Conservation (phyloP, 2,888 invertebrate genomes). For the Dermolepida albohirtum region DNA sequence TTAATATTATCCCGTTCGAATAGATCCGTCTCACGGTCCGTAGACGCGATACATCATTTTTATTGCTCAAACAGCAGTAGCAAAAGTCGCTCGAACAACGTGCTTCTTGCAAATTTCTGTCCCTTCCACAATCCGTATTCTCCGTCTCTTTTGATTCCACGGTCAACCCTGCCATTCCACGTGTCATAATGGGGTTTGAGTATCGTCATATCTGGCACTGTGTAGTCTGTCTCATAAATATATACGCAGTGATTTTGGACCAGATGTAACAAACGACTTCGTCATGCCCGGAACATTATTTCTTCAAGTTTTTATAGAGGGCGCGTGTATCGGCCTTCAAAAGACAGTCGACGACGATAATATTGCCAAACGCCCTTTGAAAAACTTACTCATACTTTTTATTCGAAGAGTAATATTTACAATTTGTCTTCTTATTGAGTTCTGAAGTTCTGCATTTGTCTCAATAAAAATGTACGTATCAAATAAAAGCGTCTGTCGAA, state of each 20-base stretch:
- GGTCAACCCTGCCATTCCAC: no score
- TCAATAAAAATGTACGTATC: no score
- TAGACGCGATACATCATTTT: slow-evolving; percentile 26
- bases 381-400: no score
- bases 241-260: slow-evolving; percentile 59
- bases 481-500: no score
- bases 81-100: slow-evolving; percentile 18
- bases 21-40: slow-evolving; percentile 4
- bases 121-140: background rate
- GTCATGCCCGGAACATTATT: slow-evolving; percentile 56
- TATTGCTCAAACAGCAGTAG: slow-evolving; percentile 14
- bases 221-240: slow-evolving; percentile 58
- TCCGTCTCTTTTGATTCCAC: background rate
- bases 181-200: background rate
- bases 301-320: slow-evolving; percentile 7
- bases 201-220: slow-evolving; percentile 8
- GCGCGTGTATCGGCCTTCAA: no score
- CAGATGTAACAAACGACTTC: slow-evolving; percentile 62
- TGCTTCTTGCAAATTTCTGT: slow-evolving; percentile 2
- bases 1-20: background rate
- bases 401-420: no score
- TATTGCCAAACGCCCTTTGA: no score
- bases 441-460: no score
- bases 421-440: no score
- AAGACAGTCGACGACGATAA: no score